phyloP scores from a whole-genome alignment of 2,113 vertebrate species.

The Nibea coibor region DNA sequence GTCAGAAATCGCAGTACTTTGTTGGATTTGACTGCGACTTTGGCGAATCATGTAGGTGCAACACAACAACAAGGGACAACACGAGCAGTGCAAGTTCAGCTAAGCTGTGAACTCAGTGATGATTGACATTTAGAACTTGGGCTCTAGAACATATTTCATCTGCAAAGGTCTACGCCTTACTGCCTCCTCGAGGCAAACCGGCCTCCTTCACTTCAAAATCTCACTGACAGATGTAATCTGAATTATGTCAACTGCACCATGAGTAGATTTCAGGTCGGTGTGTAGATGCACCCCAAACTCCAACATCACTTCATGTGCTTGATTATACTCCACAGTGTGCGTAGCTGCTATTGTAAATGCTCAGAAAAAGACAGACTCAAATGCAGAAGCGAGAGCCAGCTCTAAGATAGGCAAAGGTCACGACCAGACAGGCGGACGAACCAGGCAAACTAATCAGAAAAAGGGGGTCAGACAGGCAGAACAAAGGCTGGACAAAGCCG shows the following conservation, averaged over 20 bases:
- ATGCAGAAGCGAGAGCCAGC: not conserved
- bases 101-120: not conserved
- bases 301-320: no score
- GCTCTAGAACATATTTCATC: not conserved
- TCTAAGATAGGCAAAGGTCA: not conserved
- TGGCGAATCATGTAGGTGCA: not conserved
- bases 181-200: no score
- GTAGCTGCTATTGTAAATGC: not conserved
- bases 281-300: no score
- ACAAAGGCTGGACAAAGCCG: not conserved
- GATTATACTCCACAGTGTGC: no score
- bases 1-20: no score
- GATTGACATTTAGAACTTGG: not conserved
- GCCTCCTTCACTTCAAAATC: no score
- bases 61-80: not conserved
- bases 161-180: not conserved
- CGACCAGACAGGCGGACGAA: not conserved
- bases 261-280: no score
- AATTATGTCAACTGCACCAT: no score
- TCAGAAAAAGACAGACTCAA: not conserved
- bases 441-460: not conserved
- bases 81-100: not conserved
- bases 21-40: no score
- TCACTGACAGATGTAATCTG: no score
- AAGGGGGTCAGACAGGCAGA: not conserved